These are phyloP conservation scores for Aselliscus stoliczkanus DNA, from an alignment of 2,797 vertebrate species.

Conservation along the genomic window DNA sequence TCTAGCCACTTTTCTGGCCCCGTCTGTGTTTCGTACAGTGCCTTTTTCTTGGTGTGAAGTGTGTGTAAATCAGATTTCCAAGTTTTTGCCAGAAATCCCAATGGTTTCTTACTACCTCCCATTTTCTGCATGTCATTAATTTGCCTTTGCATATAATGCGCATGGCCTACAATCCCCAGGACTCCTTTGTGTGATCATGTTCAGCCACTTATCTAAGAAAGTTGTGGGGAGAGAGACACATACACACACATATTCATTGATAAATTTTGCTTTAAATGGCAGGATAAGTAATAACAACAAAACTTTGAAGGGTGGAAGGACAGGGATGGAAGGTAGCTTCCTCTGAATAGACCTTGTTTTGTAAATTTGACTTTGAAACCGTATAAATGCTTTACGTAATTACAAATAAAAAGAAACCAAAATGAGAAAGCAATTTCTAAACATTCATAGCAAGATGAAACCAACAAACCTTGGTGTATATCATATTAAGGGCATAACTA, in stretches of 20 bases:
- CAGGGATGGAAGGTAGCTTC: not conserved
- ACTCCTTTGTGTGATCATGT: not conserved
- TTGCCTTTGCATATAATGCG: not conserved
- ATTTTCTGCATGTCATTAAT: not conserved
- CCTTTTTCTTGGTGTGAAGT: constrained; percentile 35
- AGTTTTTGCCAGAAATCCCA: not conserved
- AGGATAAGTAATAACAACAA: not conserved
- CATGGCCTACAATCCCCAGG: not conserved
- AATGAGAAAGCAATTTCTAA: not conserved
- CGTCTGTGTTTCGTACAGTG: not conserved
- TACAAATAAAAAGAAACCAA: not conserved
- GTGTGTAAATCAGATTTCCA: not conserved
- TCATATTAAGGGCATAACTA: not conserved
- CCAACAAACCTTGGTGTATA: not conserved
- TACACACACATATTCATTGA: not conserved
- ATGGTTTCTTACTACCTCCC: not conserved
- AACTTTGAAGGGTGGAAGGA: not conserved
- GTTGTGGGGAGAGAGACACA: not conserved
- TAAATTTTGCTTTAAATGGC: not conserved
- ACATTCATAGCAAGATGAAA: not conserved
- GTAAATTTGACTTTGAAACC: not conserved
- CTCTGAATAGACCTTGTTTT: not conserved
- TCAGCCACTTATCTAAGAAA: not conserved
- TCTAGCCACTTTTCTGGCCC: constrained; percentile 5
- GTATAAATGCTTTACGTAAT: not conserved